phyloP scores from a whole-genome alignment of 2,888 invertebrate genomes.

The Eupithecia inturbata region DNA sequence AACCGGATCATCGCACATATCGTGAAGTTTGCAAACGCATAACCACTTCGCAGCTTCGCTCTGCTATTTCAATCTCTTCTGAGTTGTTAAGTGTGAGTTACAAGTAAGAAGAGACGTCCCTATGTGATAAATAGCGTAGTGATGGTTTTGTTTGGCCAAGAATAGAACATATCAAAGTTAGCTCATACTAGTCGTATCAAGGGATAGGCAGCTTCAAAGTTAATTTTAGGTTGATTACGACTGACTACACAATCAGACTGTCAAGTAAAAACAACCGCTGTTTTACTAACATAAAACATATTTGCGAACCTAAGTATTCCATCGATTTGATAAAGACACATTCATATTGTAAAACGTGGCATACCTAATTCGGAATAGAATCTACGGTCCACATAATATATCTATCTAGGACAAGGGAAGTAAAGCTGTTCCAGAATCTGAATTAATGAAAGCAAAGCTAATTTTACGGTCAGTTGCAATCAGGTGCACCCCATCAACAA shows the following conservation, averaged over 20 bases:
- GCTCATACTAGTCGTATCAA: background rate
- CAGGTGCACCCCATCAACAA: background rate
- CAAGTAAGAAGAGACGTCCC: background rate
- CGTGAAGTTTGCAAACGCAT: constrained; percentile 52
- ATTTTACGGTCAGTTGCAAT: background rate
- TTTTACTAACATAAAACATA: background rate
- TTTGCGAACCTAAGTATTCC: background rate
- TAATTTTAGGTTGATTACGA: background rate
- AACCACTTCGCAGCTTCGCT: constrained; percentile 29
- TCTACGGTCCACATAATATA: too few species aligned
- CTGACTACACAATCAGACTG: background rate
- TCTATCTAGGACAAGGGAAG: background rate
- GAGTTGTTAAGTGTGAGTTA: background rate
- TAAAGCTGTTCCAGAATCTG: background rate
- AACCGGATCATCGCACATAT: constrained; percentile 66
- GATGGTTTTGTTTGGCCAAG: background rate
- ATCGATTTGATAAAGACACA: background rate
- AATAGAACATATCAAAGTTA: background rate
- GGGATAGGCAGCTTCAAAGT: background rate
- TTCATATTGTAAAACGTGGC: background rate
- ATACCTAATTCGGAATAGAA: background rate
- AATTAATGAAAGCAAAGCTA: background rate
- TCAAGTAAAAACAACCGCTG: background rate
- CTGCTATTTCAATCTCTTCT: background rate
- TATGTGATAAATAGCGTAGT: background rate